Evolutionary conservation across 37 sponge, comb jelly and placozoan species (phyloP).

Genomic region (Bolinopsis microptera): DNA sequence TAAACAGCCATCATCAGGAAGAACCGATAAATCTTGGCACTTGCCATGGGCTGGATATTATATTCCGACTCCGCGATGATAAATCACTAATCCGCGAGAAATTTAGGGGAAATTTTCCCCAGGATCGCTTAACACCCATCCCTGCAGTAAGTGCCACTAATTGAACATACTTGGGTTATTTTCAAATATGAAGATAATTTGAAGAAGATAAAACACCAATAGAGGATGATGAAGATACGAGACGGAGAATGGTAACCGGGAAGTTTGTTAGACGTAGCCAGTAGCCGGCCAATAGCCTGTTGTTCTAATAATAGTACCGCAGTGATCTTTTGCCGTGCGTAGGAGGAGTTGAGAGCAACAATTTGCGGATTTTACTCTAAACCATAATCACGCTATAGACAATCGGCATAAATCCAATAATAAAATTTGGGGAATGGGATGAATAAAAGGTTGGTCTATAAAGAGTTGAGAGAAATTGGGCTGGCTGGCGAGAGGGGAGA

Average conservation of each 20-base stretch:
- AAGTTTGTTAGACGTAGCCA: background rate
- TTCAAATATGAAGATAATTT: background rate
- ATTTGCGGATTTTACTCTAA: background rate
- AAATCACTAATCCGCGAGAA: background rate
- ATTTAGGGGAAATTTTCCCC: background rate
- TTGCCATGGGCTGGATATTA: background rate
- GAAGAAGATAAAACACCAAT: background rate
- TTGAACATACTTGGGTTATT: background rate
- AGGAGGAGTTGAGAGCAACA: background rate
- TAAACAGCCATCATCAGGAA: background rate
- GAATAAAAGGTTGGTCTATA: background rate
- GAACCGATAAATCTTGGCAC: background rate
- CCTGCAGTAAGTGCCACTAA: background rate
- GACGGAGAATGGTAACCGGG: background rate
- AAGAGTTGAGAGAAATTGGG: background rate
- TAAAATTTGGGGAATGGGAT: background rate
- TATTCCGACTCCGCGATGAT: background rate
- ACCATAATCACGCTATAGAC: background rate
- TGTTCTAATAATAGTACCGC: background rate
- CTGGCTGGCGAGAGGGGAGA: background rate
- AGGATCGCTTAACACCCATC: background rate
- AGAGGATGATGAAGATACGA: background rate
- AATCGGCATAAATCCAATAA: background rate
- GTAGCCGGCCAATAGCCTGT: background rate
- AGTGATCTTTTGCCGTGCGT: background rate